phyloP scores from a whole-genome alignment of 2,113 vertebrate genomes.

The Nicator chloris region DNA sequence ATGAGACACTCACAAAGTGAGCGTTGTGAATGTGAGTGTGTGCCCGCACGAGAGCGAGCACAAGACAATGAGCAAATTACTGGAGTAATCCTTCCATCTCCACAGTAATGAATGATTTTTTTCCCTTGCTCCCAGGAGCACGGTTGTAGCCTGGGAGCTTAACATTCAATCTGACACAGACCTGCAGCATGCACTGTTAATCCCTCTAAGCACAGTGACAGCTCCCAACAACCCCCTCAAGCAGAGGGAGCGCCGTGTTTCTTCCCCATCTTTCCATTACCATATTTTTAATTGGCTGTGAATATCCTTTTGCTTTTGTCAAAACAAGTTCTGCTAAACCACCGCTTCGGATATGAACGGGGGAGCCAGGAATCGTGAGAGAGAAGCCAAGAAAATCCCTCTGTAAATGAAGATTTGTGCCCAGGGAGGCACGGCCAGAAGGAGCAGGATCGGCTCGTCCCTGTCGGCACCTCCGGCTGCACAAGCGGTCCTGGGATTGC shows the following conservation, averaged over 20 bases:
- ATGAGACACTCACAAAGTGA: neutral
- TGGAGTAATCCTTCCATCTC: constrained; percentile 13
- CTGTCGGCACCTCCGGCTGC: fast-evolving
- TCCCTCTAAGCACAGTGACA: constrained; percentile 16
- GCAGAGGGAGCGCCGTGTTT: neutral
- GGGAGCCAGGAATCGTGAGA: neutral
- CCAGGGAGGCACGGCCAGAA: fast-evolving
- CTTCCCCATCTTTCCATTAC: constrained; percentile 6
- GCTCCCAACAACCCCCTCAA: neutral
- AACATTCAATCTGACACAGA: neutral
- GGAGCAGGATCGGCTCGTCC: neutral
- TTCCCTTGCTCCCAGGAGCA: neutral
- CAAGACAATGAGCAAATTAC: constrained; percentile 3
- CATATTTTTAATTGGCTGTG: constrained; percentile 62
- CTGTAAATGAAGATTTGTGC: neutral
- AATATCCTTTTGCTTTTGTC: constrained; percentile 44
- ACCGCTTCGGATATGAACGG: neutral
- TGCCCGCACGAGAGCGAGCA: neutral
- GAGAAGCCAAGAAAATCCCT: constrained; percentile 21
- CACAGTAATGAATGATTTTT: neutral
- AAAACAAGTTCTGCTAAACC: constrained; percentile 40
- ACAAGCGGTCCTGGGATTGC: neutral
- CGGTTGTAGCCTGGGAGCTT: neutral
- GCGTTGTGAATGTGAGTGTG: neutral
- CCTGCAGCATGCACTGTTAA: constrained; percentile 14